These are phyloP conservation scores for Numenius phaeopus DNA, from an alignment of 2,797 vertebrate genomes.

Conservation along the genomic window DNA sequence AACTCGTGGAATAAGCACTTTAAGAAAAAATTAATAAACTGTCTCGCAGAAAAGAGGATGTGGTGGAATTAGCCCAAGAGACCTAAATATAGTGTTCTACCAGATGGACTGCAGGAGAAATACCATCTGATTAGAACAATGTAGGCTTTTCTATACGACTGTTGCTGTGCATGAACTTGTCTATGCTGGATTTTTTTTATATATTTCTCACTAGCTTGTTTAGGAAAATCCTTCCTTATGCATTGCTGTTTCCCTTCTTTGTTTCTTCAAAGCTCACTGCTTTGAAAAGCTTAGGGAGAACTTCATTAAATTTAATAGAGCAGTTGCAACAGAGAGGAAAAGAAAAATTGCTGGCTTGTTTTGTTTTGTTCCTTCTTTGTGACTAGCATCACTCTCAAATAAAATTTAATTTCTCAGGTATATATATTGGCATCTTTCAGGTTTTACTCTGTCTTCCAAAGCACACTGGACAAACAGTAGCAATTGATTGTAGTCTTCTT, in stretches of 20 bases:
- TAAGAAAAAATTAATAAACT: slow-evolving; percentile 27
- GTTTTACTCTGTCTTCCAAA: neutral
- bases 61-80: slow-evolving; percentile 19
- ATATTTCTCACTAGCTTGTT: neutral
- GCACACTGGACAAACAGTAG: neutral
- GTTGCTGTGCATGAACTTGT: neutral
- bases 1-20: neutral
- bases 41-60: neutral
- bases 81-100: slow-evolving; percentile 13
- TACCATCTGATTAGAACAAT: slow-evolving; percentile 26
- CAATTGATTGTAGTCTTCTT: neutral
- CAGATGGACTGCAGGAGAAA: slow-evolving; percentile 35
- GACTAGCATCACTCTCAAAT: neutral
- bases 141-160: neutral
- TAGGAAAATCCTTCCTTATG: neutral
- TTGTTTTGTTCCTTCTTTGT: neutral
- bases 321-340: neutral
- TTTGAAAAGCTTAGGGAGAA: neutral
- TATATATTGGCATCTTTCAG: neutral
- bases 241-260: neutral
- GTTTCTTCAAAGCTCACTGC: neutral
- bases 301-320: neutral
- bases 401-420: slow-evolving; percentile 14
- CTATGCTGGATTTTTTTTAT: neutral
- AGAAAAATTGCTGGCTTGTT: neutral